Base-by-base conservation (phyloP, 2,797 vertebrate species). In the Gadopsis marmoratus region DNA sequence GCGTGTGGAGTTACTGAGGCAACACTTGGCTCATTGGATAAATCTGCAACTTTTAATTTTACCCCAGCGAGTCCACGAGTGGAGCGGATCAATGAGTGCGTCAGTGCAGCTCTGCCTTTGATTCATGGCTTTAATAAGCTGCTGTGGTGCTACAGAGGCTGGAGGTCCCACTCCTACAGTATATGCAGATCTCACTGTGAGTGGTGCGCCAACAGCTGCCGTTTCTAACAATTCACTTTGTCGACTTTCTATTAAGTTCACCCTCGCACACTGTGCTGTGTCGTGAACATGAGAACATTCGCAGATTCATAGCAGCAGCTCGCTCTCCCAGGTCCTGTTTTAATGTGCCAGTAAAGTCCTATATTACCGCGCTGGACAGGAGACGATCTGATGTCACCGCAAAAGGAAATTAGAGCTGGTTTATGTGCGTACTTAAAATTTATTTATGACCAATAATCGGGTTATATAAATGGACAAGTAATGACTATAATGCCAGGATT, bases 101-200 rank as follows among this genome's bases (percentile, higher is more conserved):
- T 71, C 55, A 1, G n/a, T 48, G 3, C 2, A n/a, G 60, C 11
- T 63, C 76, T 60, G 51, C 0, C 4, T 33, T 53, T 71, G 80
- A 89, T 76, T 85, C 71, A 68, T 58, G 39, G 43, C 58, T 86
- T 85, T 78, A 86, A 89, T 81, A 85, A 81, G 19, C 54, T 71
- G 43, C 47, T 3, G 48, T 9, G 33, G 50, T 43, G 67, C 39
- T 62, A 62, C 23, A 5, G 29, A 64, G 45, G 26, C 50, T 47
- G 55, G 56, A 66, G 59, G 8, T 37, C n/a, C 58, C 39, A 16
- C 47, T 33, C 29, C 59, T 10, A 45, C 67, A 54, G 54, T 12
- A 64, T n/a, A 7, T 23, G 41, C 47, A 47, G 0, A 51, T 45
- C 51, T 1, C 51, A 63, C 21, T 35, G 29, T 4, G 19, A 10